Base-by-base conservation (phyloP, 2,888 invertebrate genomes). In the Cheilosia soror region DNA sequence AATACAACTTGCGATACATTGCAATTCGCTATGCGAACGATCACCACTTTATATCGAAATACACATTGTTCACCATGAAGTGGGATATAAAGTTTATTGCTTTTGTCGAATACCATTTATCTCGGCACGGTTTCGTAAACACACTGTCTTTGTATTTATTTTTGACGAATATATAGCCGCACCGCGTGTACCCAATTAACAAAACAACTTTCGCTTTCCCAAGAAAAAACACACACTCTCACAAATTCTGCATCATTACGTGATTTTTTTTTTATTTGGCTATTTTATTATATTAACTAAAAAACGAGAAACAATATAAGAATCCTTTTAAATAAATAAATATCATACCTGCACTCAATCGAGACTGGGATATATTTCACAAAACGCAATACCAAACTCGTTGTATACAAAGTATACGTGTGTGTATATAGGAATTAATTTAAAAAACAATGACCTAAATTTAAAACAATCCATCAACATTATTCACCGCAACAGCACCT, bases 391-490 rank as follows among this genome's bases (percentile, higher is more conserved):
- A 3, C 44, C 60, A 44, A 71, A 55, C 53, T 72, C 33, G 65
- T 60, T 72, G 66, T 68, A 63, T 71, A 62, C 71, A 65, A 60
- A 55, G 6, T 40, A 13, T 40, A 20, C 20, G 11, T 79, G 72
- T 44, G 37, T 27, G 27, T 27, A 25, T 40, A 33, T 63, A 44
- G 68, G 51, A 69, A 72, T 60, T 63, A 75, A 68, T 55, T 71
- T 47, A 60, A 62, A 81, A 79, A 85, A 72, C 85, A 85, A 77
- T 85, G 85, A 85, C 85, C 85, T 77, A 85, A 81, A 85, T 85
- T 77, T 81, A 73, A 85, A 72, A 85, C 85, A 77, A 85, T 85
- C 72, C 81, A 81, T 85, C 81, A 81, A 81, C 81, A 77, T 81
- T 71, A 72, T 85, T 66, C 77, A 81, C 85, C 85, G 57, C 76